Evolutionary conservation across 37 sponge, comb jelly and placozoan genomes (phyloP).

Genomic region (Agelas oroides): DNA sequence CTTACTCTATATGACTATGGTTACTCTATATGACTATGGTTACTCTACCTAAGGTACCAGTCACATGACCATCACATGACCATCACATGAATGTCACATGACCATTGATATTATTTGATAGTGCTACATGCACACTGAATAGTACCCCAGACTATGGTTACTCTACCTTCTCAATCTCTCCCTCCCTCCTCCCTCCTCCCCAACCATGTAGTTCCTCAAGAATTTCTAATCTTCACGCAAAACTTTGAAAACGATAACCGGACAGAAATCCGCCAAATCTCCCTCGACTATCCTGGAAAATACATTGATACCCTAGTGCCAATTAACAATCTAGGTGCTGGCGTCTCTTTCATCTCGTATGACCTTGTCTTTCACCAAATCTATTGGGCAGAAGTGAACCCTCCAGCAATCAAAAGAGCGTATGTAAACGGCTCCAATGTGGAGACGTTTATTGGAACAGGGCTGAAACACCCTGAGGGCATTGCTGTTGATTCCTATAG

Average conservation of each 20-base stretch:
- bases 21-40: too few relatives aligned
- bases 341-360: conserved; percentile 3
- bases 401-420: conserved; percentile 53
- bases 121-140: not conserved
- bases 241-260: not conserved
- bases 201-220: conserved; percentile 12
- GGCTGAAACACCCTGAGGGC: conserved; percentile 33
- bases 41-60: conserved; percentile 1
- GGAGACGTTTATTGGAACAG: conserved; percentile 18
- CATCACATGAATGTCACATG: not conserved
- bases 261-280: not conserved
- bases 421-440: conserved; percentile 41
- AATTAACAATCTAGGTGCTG: not conserved
- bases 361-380: conserved; percentile 28
- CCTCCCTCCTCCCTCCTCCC: not conserved
- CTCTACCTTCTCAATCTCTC: not conserved
- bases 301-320: conserved; percentile 12
- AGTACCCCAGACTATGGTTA: not conserved
- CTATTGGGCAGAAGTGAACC: conserved; percentile 74
- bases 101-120: too few relatives aligned
- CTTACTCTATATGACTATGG: too few relatives aligned
- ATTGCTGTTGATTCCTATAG: conserved; percentile 43
- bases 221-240: conserved; percentile 31
- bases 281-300: not conserved
- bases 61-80: not conserved